Conservation (phyloP, 2,888 invertebrate species). For the Anoplius nigerrimus region DNA sequence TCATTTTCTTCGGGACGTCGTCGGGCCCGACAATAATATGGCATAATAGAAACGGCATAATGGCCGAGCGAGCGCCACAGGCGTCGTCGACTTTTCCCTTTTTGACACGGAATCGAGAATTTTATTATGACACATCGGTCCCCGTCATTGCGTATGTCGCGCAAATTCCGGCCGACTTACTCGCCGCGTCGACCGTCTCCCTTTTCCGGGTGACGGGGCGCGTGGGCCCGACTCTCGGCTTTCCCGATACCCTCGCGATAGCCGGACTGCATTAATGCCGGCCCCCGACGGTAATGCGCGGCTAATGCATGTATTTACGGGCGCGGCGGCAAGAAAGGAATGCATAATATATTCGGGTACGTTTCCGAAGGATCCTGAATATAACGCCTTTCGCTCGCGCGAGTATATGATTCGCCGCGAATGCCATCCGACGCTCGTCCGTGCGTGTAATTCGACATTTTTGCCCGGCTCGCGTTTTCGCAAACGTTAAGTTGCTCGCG, state of each 20-base stretch:
- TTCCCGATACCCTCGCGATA: constrained; percentile 13
- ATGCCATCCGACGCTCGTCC: too few relatives aligned
- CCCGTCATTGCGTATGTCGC: constrained; percentile 60
- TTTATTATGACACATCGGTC: constrained; percentile 73
- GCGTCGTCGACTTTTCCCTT: constrained; percentile 17
- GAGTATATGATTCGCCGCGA: too few relatives aligned
- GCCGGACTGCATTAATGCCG: constrained; percentile 23
- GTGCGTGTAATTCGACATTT: too few relatives aligned
- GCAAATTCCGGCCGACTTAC: constrained; percentile 35
- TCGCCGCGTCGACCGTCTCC: constrained; percentile 7
- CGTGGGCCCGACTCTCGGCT: too few relatives aligned
- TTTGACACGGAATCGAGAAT: constrained; percentile 66
- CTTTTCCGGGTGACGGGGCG: too few relatives aligned
- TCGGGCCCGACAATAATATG: constrained; percentile 63
- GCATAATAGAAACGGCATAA: constrained; percentile 65
- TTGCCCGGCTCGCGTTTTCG: too few relatives aligned
- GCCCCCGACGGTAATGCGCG: constrained; percentile 17
- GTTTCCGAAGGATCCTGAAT: constrained; percentile 7
- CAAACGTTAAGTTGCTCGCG: background rate
- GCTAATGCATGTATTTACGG: constrained; percentile 22
- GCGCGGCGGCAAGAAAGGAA: constrained; percentile 7
- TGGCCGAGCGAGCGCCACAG: constrained; percentile 44
- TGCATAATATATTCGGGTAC: constrained; percentile 7
- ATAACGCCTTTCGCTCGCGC: too few relatives aligned
- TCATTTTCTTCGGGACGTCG: constrained; percentile 60